Base-by-base conservation (phyloP, 2,797 vertebrate species). In the Labeo calbasu region DNA sequence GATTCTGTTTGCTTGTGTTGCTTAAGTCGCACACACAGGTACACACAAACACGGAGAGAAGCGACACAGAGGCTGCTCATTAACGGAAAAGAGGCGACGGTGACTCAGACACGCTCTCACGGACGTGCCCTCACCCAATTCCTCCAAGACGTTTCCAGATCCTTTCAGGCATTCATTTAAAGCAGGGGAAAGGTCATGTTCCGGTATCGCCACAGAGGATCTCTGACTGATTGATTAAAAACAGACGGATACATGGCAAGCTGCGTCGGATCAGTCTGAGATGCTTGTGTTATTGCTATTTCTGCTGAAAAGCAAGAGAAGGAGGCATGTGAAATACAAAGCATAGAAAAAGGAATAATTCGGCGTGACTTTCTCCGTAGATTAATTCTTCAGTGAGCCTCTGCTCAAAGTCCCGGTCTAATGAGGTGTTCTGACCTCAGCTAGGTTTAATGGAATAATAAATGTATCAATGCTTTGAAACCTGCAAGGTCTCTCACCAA, bases 31-130 rank as follows among this genome's bases (percentile, higher is more conserved):
- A 79, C 75, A 87, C 70, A 77, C n/a, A 82, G 17, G 81, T 43
- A 80, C 59, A 83, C 59, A 83, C 59, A 86, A 75, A 72, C 55
- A 78, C 28, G 0, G 68, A 66, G 1, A 43, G 53, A 32, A 76
- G 69, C 51, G 68, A 79, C 80, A 84, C 76, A 72, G 70, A 84
- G 91, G 90, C 86, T 57, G 92, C 92, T 94, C 90, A 91, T 93
- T 94, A 94, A 92, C 90, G 87, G 89, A 89, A 92, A 90, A 82
- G 92, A 92, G 92, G 92, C 92, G 91, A 91, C 90, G 91, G 92
- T 93, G 91, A 94, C 91, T 94, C 93, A 92, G 87, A 88, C 63
- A 23, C 14, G 23, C 46, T 87, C 86, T 84, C 79, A 84, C n/a
- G 66, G 73, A 88, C 36, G 71, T 76, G 81, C 79, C 77, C 80